Evolutionary conservation across 2,113 vertebrate genomes (phyloP).

Genomic region (Callipepla squamata): DNA sequence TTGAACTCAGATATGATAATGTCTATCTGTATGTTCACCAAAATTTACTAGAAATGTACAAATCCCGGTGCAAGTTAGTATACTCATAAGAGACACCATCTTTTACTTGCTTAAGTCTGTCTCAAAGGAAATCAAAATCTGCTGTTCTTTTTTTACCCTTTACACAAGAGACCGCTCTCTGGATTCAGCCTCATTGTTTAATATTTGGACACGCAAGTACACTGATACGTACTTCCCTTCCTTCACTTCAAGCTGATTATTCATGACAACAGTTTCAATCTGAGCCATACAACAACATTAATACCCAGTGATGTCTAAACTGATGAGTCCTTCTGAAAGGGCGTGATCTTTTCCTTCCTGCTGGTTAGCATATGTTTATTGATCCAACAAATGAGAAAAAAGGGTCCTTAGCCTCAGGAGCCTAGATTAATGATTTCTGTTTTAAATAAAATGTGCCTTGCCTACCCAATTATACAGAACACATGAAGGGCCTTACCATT

Average conservation of each 20-base stretch:
- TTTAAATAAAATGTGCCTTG: not conserved
- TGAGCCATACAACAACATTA: not conserved
- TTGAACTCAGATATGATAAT: not conserved
- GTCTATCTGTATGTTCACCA: not conserved
- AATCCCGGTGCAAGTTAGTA: not conserved
- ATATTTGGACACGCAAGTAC: not conserved
- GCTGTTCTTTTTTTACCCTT: not conserved
- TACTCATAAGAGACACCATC: not conserved
- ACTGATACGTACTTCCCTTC: not conserved
- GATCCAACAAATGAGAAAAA: not conserved
- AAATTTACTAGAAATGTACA: not conserved
- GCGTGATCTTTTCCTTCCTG: conserved; percentile 10
- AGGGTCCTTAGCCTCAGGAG: not conserved
- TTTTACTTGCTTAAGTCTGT: not conserved
- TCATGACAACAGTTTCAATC: not conserved
- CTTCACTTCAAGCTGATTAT: conserved; percentile 1
- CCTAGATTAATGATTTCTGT: not conserved
- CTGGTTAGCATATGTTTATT: not conserved
- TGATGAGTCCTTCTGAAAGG: conserved; percentile 15
- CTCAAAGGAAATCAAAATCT: not conserved
- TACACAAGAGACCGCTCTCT: not conserved
- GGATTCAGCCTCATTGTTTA: not conserved
- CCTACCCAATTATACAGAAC: not conserved
- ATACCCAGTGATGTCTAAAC: not conserved
- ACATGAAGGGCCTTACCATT: rapidly evolving